These are phyloP conservation scores for Nesospiza acunhae DNA, from an alignment of 2,113 vertebrate genomes.

Conservation along the genomic window DNA sequence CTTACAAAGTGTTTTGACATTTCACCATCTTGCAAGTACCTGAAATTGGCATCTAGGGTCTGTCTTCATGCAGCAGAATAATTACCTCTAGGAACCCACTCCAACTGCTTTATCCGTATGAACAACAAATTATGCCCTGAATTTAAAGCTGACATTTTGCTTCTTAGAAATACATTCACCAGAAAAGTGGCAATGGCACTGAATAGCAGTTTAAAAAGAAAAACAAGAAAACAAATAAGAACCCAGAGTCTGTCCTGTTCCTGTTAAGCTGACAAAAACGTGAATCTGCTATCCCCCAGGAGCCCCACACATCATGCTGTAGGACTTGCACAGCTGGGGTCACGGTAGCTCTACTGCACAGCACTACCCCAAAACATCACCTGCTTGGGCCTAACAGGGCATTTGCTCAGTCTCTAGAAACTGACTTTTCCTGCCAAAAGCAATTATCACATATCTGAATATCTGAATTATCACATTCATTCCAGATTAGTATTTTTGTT, in stretches of 20 bases:
- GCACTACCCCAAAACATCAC: not conserved
- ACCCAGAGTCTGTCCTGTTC: not conserved
- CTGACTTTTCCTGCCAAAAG: not conserved
- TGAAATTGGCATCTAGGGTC: not conserved
- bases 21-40: not conserved
- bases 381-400: not conserved
- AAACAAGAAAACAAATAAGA: not conserved
- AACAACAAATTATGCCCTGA: not conserved
- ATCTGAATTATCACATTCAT: not conserved
- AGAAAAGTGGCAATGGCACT: not conserved
- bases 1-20: not conserved
- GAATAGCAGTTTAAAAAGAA: not conserved
- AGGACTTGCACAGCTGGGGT: not conserved
- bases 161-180: not conserved
- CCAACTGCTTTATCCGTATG: not conserved
- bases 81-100: not conserved
- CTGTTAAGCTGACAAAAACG: not conserved
- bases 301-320: not conserved
- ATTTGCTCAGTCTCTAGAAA: not conserved
- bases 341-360: not conserved
- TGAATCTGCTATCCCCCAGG: not conserved
- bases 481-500: not conserved
- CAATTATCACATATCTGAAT: no score
- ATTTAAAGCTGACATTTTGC: not conserved
- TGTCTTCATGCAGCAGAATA: not conserved